A percentile compares a stretch with the other conserved stretches of the same genome.
These are phyloP conservation scores for Chelonus insularis DNA, from an alignment of 1,140 invertebrate genomes.

Conservation along the genomic window DNA sequence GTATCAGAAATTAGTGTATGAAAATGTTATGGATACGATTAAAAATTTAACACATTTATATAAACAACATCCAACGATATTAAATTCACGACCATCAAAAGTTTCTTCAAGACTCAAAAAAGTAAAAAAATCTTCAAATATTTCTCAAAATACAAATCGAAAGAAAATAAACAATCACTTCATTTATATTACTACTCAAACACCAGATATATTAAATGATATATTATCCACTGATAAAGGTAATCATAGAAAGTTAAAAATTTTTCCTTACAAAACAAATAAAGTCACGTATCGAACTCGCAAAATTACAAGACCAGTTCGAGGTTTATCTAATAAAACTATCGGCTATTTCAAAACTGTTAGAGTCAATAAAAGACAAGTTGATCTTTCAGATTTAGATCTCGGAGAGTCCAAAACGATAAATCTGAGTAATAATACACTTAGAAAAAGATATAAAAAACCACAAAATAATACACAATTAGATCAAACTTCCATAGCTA, in stretches of 20 bases:
- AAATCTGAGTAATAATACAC: background rate
- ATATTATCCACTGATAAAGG: constrained; percentile 4
- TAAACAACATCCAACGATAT: constrained; percentile 8
- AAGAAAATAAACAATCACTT: background rate
- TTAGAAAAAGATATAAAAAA: too few relatives aligned
- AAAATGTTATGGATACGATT: constrained; percentile 56
- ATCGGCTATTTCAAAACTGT: constrained; percentile 29
- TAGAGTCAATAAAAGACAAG: constrained; percentile 33
- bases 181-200: too few relatives aligned
- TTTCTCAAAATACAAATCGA: background rate
- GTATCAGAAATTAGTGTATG: constrained; percentile 50
- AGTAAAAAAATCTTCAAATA: background rate
- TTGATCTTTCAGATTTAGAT: constrained; percentile 13
- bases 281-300: constrained; percentile 25
- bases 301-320: background rate
- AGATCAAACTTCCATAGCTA: too few relatives aligned
- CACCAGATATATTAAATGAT: background rate
- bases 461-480: too few relatives aligned
- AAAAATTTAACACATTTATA: constrained; percentile 35
- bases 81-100: background rate
- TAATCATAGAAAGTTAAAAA: constrained; percentile 10
- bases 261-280: constrained; percentile 20
- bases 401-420: background rate
- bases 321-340: background rate
- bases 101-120: constrained; percentile 1